A percentile compares a stretch with the other conserved stretches of the same genome.
Evolutionary conservation across 92 coral and sea anemone genomes (phyloP).

Genomic region (Zoanthus gigantus): DNA sequence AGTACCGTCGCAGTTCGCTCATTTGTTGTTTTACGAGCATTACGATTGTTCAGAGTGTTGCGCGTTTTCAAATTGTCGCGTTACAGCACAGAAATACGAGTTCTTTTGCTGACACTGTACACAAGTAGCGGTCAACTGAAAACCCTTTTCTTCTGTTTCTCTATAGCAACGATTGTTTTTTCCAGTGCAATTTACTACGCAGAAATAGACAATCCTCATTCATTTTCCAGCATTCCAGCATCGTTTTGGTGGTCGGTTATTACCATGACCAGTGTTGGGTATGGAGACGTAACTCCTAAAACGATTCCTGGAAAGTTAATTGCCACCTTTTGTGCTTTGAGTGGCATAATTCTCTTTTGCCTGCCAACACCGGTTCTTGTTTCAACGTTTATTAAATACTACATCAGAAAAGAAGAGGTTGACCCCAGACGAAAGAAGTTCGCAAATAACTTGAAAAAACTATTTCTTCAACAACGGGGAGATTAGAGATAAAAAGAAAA

Average conservation of each 20-base stretch:
- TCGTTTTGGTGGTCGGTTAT: constrained; percentile 98
- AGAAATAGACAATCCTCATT: constrained; percentile 57
- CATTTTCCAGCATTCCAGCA: constrained; percentile 90
- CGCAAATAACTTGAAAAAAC: constrained; percentile 78
- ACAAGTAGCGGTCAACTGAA: constrained; percentile 87
- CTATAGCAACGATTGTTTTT: constrained; percentile 75
- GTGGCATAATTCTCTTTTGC: constrained; percentile 86
- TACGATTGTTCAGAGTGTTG: constrained; percentile 88
- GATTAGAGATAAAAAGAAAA: constrained; percentile 55
- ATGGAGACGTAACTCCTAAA: constrained; percentile 88
- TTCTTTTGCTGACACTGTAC: constrained; percentile 76
- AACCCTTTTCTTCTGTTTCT: constrained; percentile 73
- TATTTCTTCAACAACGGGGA: constrained; percentile 64
- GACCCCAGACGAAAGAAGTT: constrained; percentile 58
- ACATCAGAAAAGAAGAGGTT: constrained; percentile 59
- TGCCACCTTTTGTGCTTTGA: constrained; percentile 83
- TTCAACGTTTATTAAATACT: constrained; percentile 83
- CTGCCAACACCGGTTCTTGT: constrained; percentile 95
- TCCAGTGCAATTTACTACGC: constrained; percentile 96
- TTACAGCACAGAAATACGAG: constrained; percentile 81
- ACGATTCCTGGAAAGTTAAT: constrained; percentile 82
- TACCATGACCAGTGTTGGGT: constrained; percentile 98
- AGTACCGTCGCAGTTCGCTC: constrained; percentile 77
- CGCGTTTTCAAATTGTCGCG: constrained; percentile 94
- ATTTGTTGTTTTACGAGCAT: constrained; percentile 87